Evolutionary conservation across 2,797 vertebrate species (phyloP).

Genomic region (Remorina albescens): DNA sequence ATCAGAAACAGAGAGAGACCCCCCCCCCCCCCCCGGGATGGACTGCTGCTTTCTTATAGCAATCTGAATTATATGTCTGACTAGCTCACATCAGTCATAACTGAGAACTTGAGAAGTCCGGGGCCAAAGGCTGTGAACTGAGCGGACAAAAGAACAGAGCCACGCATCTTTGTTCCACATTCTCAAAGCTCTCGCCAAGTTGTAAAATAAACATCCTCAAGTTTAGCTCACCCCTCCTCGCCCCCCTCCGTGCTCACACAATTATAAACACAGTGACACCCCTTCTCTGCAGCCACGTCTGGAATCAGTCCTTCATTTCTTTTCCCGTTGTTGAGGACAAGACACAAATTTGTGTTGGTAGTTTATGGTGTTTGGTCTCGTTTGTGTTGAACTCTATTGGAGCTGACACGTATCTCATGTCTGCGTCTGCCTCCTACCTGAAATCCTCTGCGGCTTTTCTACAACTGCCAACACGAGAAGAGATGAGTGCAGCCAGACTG

Average conservation of each 20-base stretch:
- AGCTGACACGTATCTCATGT: constrained; percentile 69
- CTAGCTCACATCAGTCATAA: constrained; percentile 68
- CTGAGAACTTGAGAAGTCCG: constrained; percentile 59
- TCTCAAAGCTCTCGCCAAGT: constrained; percentile 67
- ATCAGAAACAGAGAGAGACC: constrained; percentile 40
- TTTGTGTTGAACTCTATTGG: constrained; percentile 60
- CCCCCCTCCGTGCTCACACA: not conserved
- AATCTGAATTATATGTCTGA: constrained; percentile 66
- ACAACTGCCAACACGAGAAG: constrained; percentile 55
- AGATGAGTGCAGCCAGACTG: constrained; percentile 44
- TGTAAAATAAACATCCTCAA: constrained; percentile 76
- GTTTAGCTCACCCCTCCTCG: constrained; percentile 45
- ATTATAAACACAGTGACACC: no score
- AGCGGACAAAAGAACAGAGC: constrained; percentile 65
- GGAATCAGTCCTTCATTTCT: constrained; percentile 37
- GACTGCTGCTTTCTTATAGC: constrained; percentile 53
- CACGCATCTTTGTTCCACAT: constrained; percentile 61
- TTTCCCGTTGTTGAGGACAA: constrained; percentile 55
- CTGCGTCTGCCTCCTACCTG: constrained; percentile 69
- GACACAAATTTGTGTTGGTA: constrained; percentile 58
- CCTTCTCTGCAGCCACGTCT: constrained; percentile 34
- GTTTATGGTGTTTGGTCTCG: constrained; percentile 65
- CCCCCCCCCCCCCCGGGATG: constrained; percentile 63
- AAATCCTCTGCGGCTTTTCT: constrained; percentile 65
- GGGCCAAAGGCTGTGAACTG: constrained; percentile 72